These are phyloP conservation scores for Mareca strepera DNA, from an alignment of 2,797 vertebrate genomes.

Conservation along the genomic window DNA sequence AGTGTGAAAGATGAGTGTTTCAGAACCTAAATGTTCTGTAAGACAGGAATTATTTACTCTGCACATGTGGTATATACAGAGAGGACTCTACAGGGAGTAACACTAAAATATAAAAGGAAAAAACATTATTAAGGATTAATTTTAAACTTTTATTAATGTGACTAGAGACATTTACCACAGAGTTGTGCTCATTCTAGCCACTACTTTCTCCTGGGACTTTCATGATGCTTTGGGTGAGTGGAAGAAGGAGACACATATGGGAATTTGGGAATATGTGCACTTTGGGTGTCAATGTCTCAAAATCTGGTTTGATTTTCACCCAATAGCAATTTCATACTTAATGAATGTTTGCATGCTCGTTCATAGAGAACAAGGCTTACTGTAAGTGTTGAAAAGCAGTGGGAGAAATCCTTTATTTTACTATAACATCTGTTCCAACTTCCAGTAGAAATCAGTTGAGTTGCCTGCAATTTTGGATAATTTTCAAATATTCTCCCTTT, in stretches of 20 bases:
- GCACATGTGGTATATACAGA: not conserved
- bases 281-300: not conserved
- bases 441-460: constrained; percentile 54
- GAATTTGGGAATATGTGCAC: not conserved
- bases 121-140: not conserved
- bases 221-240: not conserved
- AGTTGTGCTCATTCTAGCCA: not conserved
- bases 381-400: constrained; percentile 38
- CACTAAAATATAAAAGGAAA: not conserved
- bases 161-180: not conserved
- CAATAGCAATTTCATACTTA: not conserved
- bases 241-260: not conserved
- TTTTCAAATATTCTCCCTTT: constrained; percentile 57
- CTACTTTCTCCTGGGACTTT: not conserved
- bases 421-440: constrained; percentile 38
- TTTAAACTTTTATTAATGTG: not conserved
- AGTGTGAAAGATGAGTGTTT: not conserved
- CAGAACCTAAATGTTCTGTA: not conserved
- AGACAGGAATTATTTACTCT: not conserved
- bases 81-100: not conserved
- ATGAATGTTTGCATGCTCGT: not conserved
- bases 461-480: constrained; percentile 42
- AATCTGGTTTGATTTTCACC: constrained; percentile 33
- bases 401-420: constrained; percentile 25
- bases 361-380: constrained; percentile 18